Evolutionary conservation across 2,888 invertebrate species (phyloP).

Genomic region (Ochropleura plecta): DNA sequence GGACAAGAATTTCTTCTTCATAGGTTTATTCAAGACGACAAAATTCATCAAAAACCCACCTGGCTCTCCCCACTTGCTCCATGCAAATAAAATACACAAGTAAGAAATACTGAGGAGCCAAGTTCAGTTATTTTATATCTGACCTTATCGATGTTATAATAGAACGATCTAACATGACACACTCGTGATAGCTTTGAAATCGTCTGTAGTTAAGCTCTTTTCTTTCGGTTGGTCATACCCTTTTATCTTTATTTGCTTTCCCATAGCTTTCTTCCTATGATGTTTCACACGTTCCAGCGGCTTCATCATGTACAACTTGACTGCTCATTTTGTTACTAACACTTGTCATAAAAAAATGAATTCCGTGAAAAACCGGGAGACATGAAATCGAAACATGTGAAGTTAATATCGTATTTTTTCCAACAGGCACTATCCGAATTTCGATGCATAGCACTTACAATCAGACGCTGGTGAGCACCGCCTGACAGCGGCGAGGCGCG

Average conservation of each 20-base stretch:
- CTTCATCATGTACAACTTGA: constrained; percentile 57
- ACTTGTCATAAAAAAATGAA: constrained; percentile 39
- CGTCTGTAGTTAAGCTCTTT: constrained; percentile 80
- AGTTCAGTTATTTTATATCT: constrained; percentile 74
- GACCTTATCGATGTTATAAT: constrained; percentile 73
- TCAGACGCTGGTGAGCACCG: constrained; percentile 82
- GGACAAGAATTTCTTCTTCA: constrained; percentile 80
- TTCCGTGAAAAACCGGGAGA: constrained; percentile 47
- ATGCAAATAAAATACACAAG: constrained; percentile 88
- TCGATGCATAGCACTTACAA: constrained; percentile 89
- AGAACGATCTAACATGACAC: constrained; percentile 71
- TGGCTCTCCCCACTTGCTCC: constrained; percentile 88
- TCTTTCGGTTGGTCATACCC: constrained; percentile 59
- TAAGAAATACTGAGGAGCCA: constrained; percentile 79
- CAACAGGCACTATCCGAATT: constrained; percentile 86
- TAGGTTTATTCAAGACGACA: constrained; percentile 89
- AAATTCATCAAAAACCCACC: constrained; percentile 87
- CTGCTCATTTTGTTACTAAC: constrained; percentile 45
- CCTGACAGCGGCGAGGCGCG: constrained; percentile 85
- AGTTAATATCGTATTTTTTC: constrained; percentile 33
- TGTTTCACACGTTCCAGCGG: constrained; percentile 42
- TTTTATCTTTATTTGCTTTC: constrained; percentile 63
- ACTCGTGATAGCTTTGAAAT: constrained; percentile 76
- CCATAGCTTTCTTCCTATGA: constrained; percentile 64
- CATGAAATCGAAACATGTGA: neutral